Percentiles rank a stretch among this genome's conserved stretches.
phyloP scores from a whole-genome alignment of 2,113 vertebrate genomes.

The Strix uralensis region DNA sequence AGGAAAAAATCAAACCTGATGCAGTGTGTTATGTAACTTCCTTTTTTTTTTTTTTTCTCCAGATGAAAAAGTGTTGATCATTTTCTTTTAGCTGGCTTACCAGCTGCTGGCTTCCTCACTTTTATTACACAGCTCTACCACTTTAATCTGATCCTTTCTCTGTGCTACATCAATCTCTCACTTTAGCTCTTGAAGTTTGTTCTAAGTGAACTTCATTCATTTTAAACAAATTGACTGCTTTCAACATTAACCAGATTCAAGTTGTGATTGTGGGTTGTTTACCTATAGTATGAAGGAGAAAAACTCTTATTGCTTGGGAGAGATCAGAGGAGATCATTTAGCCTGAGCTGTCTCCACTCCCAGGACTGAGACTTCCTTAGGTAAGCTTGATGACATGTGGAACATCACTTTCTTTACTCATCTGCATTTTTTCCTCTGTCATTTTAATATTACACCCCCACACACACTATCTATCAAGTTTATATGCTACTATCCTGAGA shows the following conservation, averaged over 20 bases:
- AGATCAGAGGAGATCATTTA: constrained; percentile 15
- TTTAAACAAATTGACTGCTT: constrained; percentile 54
- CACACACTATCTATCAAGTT: neutral
- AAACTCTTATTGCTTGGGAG: constrained; percentile 25
- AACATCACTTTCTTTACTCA: neutral
- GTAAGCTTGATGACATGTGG: neutral
- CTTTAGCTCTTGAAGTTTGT: constrained; percentile 27
- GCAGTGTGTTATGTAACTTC: neutral
- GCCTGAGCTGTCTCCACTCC: neutral
- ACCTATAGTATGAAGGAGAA: neutral
- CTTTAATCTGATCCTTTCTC: constrained; percentile 54
- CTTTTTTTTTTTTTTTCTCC: neutral
- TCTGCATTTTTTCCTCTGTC: neutral
- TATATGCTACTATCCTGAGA: neutral
- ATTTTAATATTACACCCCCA: neutral
- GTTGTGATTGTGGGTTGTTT: constrained; percentile 48
- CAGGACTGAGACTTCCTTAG: constrained; percentile 13
- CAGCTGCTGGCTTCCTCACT: constrained; percentile 25
- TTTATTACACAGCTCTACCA: constrained; percentile 39
- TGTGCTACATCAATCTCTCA: constrained; percentile 31
- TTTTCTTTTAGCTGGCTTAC: constrained; percentile 24
- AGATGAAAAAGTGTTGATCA: constrained; percentile 10
- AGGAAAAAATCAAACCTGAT: neutral
- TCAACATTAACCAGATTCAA: constrained; percentile 21
- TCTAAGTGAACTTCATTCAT: constrained; percentile 1